A percentile compares a stretch with the other conserved stretches of the same genome.
These are phyloP conservation scores for Drosophila ogumai DNA, from an alignment of 1,140 invertebrate species.

Conservation along the genomic window DNA sequence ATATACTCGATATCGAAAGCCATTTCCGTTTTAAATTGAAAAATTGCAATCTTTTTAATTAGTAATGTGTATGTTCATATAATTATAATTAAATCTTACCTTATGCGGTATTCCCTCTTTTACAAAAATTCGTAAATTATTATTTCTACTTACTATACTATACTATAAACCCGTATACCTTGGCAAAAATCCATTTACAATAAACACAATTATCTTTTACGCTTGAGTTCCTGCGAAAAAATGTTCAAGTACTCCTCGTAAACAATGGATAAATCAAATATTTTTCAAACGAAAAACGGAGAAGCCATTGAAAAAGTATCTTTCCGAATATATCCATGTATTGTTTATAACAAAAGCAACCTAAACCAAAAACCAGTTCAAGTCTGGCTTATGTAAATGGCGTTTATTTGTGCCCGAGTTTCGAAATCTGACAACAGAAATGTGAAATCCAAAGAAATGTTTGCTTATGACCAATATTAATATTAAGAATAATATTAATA, in stretches of 20 bases:
- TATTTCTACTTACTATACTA: background rate
- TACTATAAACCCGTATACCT: background rate
- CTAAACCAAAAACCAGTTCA: constrained; percentile 46
- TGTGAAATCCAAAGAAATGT: background rate
- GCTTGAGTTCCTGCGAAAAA: constrained; percentile 9
- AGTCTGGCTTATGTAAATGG: constrained; percentile 36
- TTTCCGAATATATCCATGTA: background rate
- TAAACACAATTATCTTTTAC: background rate
- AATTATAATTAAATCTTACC: background rate
- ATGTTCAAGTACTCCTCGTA: constrained; percentile 1
- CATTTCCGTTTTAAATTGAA: background rate
- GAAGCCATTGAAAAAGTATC: constrained; percentile 13
- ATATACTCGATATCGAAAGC: background rate
- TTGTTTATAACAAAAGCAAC: constrained; percentile 27
- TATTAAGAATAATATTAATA: constrained; percentile 7
- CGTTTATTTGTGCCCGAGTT: constrained; percentile 26
- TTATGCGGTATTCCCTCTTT: background rate
- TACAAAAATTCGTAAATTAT: background rate
- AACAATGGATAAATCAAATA: constrained; percentile 4
- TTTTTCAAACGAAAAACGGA: constrained; percentile 1
- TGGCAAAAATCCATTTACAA: background rate
- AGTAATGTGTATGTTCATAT: too few species aligned
- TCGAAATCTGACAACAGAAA: constrained; percentile 11
- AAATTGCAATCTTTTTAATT: background rate
- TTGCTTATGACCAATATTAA: constrained; percentile 34